Base-by-base conservation (phyloP, 1,140 invertebrate genomes). In the Whitmania pigra region DNA sequence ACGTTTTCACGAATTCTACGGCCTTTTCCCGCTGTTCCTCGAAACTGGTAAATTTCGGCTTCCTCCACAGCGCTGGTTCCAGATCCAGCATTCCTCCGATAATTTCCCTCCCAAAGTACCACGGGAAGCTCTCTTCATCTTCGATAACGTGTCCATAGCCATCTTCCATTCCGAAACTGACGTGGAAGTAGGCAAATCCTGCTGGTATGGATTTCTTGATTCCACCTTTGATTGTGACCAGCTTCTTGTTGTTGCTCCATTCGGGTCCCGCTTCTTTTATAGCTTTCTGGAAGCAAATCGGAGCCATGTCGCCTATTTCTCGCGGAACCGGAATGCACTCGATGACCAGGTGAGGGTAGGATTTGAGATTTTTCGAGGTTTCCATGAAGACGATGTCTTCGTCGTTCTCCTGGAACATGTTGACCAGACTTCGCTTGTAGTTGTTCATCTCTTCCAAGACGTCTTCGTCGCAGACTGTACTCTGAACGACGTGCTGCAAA, bases 141-240 rank as follows among this genome's bases (percentile, higher is more conserved):
- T 98, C 95, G 78, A 98, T 94, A 0, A 97, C 90, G 84, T 97
- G 94, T 72, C 92, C 94, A 84, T 90, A 97, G 5, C 95, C 95
- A 57, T 87, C 86, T 69, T 92, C 86, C 13, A 80, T 72, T 31
- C 91, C 94, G 86, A 98, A 97, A 81, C 93, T 88, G 0, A 98
- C 89, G 83, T 87, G 87, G 82, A 98, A 95, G 80, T 97, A 98
- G 0, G 94, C 89, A 71, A 98, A 86, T 9, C 91, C 93, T 84
- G 94, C 95, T 15, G 94, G 95, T 72, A 98, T 75, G 80, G 82
- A 73, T 13, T 11, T 49, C 43, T 49, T 49, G 11, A 49, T 13
- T 11, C 43, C 43, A 17, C 43, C 43, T 11, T 49, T 87, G 31
- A 97, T 82, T 73, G 93, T 89, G 0, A 97, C 86, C 22, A 98